Base-by-base conservation (phyloP, 1,140 invertebrate species). In the Drosophila repleta region DNA sequence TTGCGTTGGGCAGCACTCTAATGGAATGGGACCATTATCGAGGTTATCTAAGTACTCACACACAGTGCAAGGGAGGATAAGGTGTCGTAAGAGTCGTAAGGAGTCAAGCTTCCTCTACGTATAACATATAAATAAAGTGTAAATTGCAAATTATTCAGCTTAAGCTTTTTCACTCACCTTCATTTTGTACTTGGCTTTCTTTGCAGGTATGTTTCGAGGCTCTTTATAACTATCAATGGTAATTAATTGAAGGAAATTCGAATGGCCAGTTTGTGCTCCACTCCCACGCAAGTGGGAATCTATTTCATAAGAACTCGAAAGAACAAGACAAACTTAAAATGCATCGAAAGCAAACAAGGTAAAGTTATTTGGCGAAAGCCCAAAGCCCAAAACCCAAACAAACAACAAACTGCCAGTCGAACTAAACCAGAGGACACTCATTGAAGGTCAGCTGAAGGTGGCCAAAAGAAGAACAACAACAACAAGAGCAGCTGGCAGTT, bases 401-500 rank as follows among this genome's bases (percentile, higher is more conserved):
- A 70, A 52, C 35, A 10, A n/a, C 26, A 24, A 58, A 20, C 43
- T 41, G 29, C 20, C 35, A 39, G 21, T 45, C n/a, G 51, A 71
- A 49, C 24, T 62, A 48, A 48, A 48, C 66, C 58, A 21, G 58
- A 53, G 51, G 63, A 65, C 66, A 62, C 20, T 29, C 68, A 62
- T 35, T 80, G 74, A 85, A 85, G 82, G 82, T 85, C 82, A 82
- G 61, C 49, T 82, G 51, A 82, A 88, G 82, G 83, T 69, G 66
- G 58, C 43, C 8, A 26, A 29, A 53, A 62, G 41, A 63, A 62
- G 46, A 51, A 62, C 58, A 39, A 39, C 39, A 41, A 41, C n/a
- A 41, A 15, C 39, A 15, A 43, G 10, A 35, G 15, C 15, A 64
- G 13, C 18, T 51, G 10, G 24, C 17, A 26, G 35, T 49, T 63